Evolutionary conservation across 2,113 vertebrate species (phyloP), one percentile per base, ranked within the genome.

Genomic region (Pachypanchax playfairii): DNA sequence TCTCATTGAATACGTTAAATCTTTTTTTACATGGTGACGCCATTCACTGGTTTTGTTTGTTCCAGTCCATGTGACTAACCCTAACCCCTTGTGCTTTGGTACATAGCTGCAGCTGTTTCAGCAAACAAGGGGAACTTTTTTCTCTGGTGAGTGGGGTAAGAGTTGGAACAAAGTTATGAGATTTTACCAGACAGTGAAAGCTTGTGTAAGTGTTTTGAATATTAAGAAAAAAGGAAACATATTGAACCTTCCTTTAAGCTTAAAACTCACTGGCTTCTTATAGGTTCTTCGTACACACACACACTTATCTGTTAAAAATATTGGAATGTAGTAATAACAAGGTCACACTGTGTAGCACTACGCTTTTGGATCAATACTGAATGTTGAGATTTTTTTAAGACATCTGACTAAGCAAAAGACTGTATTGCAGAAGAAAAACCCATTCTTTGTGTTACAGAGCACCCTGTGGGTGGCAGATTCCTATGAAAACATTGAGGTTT

Each of bases 391-490:
- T 38, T 57, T 22, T 53, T 55, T 31, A 6, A 48, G 29, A 60
- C 31, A 24, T 54, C 41, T 54, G 26, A 43, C 42, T 43, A 60
- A 63, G 6, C 17, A 31, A 29, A n/a, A 50, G 26, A 28, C 25
- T 31, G 36, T 58, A 13, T 38, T 24, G 29, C 13, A 56, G 22
- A 26, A 49, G 25, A 54, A 17, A 22, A 17, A 44, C 17, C 42
- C 35, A 35, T 24, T 48, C 26, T 68, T 70, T 33, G 56, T 53
- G 52, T 68, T 54, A 21, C 13, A 63, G 31, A 61, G 53, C 54
- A 53, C 47, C 52, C 44, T 24, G 58, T 74, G 70, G 66, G 68
- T 77, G 65, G 75, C 79, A 85, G 81, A 70, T 83, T 70, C 77
- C 66, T 65, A 79, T 58, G 66, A 75, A 82, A 76, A 84, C 75